A percentile compares a stretch with the other conserved stretches of the same genome.
Evolutionary conservation across 1,140 invertebrate species (phyloP).

Genomic region (Bombus terrestris): DNA sequence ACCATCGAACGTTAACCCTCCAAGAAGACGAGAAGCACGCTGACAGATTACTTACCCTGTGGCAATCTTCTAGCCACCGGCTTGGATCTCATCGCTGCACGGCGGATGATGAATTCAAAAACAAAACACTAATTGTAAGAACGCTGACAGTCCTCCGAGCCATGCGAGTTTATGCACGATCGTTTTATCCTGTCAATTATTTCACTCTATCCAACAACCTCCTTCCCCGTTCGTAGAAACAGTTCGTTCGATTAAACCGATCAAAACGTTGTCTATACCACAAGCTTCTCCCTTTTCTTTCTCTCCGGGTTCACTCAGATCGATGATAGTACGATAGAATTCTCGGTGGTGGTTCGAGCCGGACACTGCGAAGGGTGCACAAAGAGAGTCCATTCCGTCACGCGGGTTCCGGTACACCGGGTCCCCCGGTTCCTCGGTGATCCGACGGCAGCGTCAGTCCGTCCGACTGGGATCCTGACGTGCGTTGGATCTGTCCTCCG

Average conservation of each 20-base stretch:
- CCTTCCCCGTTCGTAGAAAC: background rate
- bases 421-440: constrained; percentile 48
- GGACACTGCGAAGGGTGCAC: constrained; percentile 25
- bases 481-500: constrained; percentile 77
- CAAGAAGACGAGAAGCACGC: background rate
- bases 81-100: constrained; percentile 82
- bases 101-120: constrained; percentile 70
- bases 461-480: constrained; percentile 73
- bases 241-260: background rate
- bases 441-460: constrained; percentile 64
- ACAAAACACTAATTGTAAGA: constrained; percentile 77
- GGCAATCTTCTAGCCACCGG: constrained; percentile 81
- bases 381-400: constrained; percentile 45
- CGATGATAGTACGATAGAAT: background rate
- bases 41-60: constrained; percentile 78
- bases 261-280: background rate
- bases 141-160: constrained; percentile 73
- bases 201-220: constrained; percentile 50
- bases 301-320: constrained; percentile 14
- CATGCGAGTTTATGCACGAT: constrained; percentile 74
- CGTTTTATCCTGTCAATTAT: constrained; percentile 61
- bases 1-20: background rate
- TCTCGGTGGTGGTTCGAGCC: constrained; percentile 26
- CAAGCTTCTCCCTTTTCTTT: background rate
- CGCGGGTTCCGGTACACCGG: constrained; percentile 57